A percentile compares a stretch with the other conserved stretches of the same genome.
phyloP scores from a whole-genome alignment of 2,797 vertebrate genomes.

The Poecilia velifera region DNA sequence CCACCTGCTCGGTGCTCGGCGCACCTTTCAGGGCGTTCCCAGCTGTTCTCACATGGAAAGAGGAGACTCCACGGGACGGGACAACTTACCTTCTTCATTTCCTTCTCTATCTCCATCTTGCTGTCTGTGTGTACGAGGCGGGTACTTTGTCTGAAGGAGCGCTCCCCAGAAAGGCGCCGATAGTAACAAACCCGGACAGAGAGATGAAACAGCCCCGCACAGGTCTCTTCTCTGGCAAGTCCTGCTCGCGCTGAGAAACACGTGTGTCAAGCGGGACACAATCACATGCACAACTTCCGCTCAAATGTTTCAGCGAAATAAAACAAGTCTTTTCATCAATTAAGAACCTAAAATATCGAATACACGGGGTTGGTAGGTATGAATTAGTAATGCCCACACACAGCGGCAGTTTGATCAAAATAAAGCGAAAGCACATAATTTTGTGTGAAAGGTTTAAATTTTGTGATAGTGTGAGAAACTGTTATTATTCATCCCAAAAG shows the following conservation, averaged over 20 bases:
- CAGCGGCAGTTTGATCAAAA: not conserved
- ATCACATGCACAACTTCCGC: not conserved
- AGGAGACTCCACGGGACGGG: not conserved
- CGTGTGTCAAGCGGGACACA: fast-evolving
- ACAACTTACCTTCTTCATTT: constrained; percentile 80
- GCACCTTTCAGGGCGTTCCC: constrained; percentile 74
- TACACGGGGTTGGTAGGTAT: not conserved
- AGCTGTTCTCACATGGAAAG: not conserved
- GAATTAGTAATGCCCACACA: not conserved
- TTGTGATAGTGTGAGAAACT: not conserved
- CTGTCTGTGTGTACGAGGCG: not conserved
- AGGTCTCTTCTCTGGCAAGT: not conserved
- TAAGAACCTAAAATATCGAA: not conserved
- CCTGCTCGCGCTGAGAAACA: not conserved
- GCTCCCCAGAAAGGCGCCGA: not conserved
- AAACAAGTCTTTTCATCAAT: constrained; percentile 10
- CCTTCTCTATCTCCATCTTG: constrained; percentile 82
- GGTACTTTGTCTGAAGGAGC: not conserved
- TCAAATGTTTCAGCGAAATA: constrained; percentile 25
- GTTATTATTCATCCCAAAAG: not conserved
- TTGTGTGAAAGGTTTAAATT: not conserved
- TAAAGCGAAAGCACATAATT: not conserved
- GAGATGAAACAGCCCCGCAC: not conserved
- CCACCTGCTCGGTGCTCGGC: constrained; percentile 52
- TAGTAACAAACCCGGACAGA: not conserved